Base-by-base conservation (phyloP, 2,797 vertebrate genomes). In the Phrynocephalus forsythii region DNA sequence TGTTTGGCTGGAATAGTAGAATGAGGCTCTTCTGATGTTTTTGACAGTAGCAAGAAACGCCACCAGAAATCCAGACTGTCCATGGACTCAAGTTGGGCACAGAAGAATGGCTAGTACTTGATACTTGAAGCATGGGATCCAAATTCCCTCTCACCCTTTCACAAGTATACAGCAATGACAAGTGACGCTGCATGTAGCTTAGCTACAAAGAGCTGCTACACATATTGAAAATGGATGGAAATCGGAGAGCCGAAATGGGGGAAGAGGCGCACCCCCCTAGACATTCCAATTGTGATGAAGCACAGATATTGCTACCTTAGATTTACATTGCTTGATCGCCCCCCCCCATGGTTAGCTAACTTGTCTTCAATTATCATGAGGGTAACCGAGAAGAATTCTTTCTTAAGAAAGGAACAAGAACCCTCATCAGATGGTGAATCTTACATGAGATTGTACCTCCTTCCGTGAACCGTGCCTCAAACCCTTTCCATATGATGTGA, bases 281-380 rank as follows among this genome's bases (percentile, higher is more conserved):
- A 67, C 60, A 79, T 18, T 13, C 20, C 84, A 84, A 1, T 0
- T 4, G 18, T 81, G 30, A 56, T 85, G 50, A 48, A 88, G 60
- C 73, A 22, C 71, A 89, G 88, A 88, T 87, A 73, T 85, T 79
- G 73, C 85, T 69, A 88, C 38, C 91, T 83, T 84, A 85, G 56
- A 0, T 50, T 2, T 0, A 1, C 87, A 81, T 87, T 89, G 79
- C 76, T 85, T 82, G 81, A 87, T 91, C 85, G 28, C 83, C 79
- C 90, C 87, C 86, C 87, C 44, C 20, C 50, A 11, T 50, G 48
- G 60, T 28, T 67, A 26, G 52, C 75, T 82, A 90, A 87, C 87
- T 88, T 79, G 91, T 90, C 88, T 38, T 3, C 90, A 72, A 85
- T 82, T 26, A 0, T 24, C 22, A 50, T 2, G 22, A 44, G 38